A percentile compares a stretch with the other conserved stretches of the same genome.
Evolutionary conservation across 2,888 invertebrate genomes (phyloP).

Genomic region (Drosophila suboccidentalis): DNA sequence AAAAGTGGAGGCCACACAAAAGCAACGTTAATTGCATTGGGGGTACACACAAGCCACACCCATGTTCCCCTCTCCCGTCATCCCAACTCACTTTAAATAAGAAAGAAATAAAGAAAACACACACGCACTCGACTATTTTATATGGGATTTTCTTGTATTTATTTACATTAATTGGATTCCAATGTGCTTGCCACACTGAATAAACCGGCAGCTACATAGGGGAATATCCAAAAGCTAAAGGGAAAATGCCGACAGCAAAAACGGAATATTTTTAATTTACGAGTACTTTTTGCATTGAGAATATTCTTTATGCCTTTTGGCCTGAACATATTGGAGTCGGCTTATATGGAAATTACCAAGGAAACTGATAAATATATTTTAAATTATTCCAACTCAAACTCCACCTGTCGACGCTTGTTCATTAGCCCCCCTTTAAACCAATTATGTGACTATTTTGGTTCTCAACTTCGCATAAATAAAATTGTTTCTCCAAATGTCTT

Average conservation of each 20-base stretch:
- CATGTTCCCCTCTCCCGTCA: constrained; percentile 7
- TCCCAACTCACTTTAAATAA: constrained; percentile 61
- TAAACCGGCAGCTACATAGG: constrained; percentile 20
- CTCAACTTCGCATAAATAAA: neutral
- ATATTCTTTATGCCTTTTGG: constrained; percentile 28
- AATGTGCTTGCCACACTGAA: constrained; percentile 58
- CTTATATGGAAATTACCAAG: neutral
- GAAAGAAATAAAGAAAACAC: constrained; percentile 52
- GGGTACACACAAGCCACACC: constrained; percentile 42
- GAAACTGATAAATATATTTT: constrained; percentile 5
- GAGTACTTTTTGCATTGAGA: constrained; percentile 33
- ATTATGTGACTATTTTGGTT: neutral
- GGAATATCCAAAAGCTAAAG: constrained; percentile 21
- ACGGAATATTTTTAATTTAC: constrained; percentile 43
- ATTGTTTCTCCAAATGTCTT: neutral
- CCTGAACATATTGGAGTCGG: constrained; percentile 7
- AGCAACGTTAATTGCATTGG: constrained; percentile 76
- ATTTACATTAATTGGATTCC: constrained; percentile 80
- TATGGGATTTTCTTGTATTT: constrained; percentile 69
- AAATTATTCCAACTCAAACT: neutral
- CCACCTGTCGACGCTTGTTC: neutral
- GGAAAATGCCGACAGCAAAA: constrained; percentile 21
- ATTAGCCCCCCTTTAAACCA: neutral
- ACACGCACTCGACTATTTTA: constrained; percentile 56
- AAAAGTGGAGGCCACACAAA: constrained; percentile 72